phyloP scores from a whole-genome alignment of 1,140 invertebrate genomes.

The Lasioglossum albipes region DNA sequence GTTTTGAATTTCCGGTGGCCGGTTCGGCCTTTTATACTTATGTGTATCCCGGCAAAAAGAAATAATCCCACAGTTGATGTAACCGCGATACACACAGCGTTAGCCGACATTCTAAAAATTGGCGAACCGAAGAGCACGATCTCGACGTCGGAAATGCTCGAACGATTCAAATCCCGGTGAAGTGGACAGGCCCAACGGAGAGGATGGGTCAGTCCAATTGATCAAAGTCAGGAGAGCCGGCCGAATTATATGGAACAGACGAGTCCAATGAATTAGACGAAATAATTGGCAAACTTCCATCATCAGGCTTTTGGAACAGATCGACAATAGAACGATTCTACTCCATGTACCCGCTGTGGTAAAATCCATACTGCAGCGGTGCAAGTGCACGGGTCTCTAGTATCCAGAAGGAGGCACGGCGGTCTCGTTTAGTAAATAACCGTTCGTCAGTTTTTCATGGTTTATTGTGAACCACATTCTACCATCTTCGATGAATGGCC shows the following conservation, averaged over 20 bases:
- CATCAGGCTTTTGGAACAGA: not conserved
- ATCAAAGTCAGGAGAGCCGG: not conserved
- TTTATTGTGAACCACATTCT: not conserved
- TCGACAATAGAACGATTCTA: not conserved
- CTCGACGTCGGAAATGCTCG: no score
- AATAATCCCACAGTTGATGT: not conserved
- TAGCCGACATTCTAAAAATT: not conserved
- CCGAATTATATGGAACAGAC: not conserved
- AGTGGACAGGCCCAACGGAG: no score
- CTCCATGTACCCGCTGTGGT: not conserved
- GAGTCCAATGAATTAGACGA: not conserved
- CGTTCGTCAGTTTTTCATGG: not conserved
- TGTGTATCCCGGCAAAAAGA: not conserved
- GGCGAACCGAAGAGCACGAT: not conserved
- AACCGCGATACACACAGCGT: no score
- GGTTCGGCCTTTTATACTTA: not conserved
- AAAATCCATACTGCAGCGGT: not conserved
- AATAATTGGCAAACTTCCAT: slow-evolving; percentile 1
- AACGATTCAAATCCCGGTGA: no score
- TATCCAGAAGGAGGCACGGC: not conserved
- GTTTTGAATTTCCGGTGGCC: not conserved
- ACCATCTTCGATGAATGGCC: not conserved
- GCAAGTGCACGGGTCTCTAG: not conserved
- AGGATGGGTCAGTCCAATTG: not conserved
- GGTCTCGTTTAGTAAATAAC: not conserved